Base-by-base conservation (phyloP, 1,140 invertebrate genomes). In the Stegodyphus dumicola region DNA sequence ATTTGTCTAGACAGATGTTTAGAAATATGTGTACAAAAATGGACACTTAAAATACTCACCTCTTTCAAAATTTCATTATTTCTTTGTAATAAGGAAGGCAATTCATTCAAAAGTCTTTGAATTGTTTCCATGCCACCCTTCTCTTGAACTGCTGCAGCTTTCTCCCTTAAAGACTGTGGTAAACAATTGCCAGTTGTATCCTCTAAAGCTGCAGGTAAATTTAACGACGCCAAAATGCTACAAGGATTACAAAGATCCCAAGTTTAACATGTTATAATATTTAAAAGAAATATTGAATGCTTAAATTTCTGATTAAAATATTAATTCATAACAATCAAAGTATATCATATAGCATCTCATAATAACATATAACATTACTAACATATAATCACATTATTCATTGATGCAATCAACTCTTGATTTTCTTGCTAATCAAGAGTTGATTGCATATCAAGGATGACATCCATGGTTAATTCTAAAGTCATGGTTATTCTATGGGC, bases 31-130 rank as follows among this genome's bases (percentile, higher is more conserved):
- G n/a, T 33, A 33, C 33, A 33, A 33, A 33, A 33, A 33, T 33
- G 33, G 3, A 33, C 33, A 60, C 56, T 5, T 7, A 15, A 64
- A 77, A 15, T 60, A 79, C 85, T 79, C 89, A 96, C 95, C 93
- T 99, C 98, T 90, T 98, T 94, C 0, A 99, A 92, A 87, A 99
- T 98, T 91, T 99, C 98, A 83, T 94, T 94, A 91, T 99, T 99
- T 84, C 98, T 92, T 90, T 95, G 94, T 56, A 99, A 92, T 65
- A 98, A 91, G 87, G 96, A 95, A 0, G 98, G 98, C 67, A 99
- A 91, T 89, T 99, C 97, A 92, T 90, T 94, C 78, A 95, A 93
- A 87, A 93, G 89, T 54, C 89, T 89, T 74, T 93, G 90, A 1
- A 95, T 79, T 69, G 89, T 88, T 9, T 89, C 86, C 33, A 93